Evolutionary conservation across 2,113 vertebrate genomes (phyloP), one percentile per base, ranked within the genome.

Genomic region (Apteryx owenii): DNA sequence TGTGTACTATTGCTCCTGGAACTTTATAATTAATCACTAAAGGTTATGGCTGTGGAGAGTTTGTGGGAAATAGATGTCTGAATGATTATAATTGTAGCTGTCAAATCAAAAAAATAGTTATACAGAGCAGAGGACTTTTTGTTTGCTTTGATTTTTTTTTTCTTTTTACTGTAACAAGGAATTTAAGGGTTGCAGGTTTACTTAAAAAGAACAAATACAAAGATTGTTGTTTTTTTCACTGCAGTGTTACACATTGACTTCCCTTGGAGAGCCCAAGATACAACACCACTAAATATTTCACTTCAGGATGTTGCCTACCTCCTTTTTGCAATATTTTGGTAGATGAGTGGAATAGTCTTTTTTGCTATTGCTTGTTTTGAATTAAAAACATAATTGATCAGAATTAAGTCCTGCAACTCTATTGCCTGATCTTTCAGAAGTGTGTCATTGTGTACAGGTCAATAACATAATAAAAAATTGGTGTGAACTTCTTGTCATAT

Each of bases 11-110:
- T 97, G 97, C 95, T 98, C 97, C 95, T 97, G 95, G 96, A 98
- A 97, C 95, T 98, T 98, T 97, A 93, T 97, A 98, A 98, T 98
- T 98, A 98, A 98, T 98, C 96, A 97, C 96, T 94, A 97, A 98
- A 98, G 95, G 97, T 98, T 98, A 97, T 97, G 93, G 95, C 95
- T 98, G 83, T 90, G 94, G 95, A 97, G 97, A 97, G 86, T 98
- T 98, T 98, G 96, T 97, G 96, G 95, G 97, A 98, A 98, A 97
- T 98, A 97, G 96, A 97, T 96, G 95, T 96, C 81, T 97, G 94
- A 98, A 96, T 85, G 94, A 96, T 97, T 98, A 97, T 97, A 98
- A 98, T 97, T 98, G 96, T 97, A 96, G 89, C 95, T 98, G 96
- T 98, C 98, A 98, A 98, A 97, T 97, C 89, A 97, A 93, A 98